Evolutionary conservation across 2,888 invertebrate genomes (phyloP).

Genomic region (Cerceris rybyensis): DNA sequence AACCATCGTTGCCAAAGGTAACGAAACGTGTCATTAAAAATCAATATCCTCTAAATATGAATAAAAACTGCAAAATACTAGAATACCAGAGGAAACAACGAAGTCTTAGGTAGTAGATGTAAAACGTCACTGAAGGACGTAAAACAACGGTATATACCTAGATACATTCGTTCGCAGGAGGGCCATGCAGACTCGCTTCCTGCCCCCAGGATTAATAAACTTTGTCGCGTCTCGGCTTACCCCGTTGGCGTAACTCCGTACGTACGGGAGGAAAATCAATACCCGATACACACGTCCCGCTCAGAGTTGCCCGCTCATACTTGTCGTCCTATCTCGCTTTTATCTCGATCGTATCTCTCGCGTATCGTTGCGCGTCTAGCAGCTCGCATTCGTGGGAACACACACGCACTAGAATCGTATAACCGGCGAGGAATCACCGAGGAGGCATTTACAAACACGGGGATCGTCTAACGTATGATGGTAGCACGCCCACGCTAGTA

Average conservation of each 20-base stretch:
- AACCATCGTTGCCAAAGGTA: neutral
- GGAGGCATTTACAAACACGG: slow-evolving; percentile 38
- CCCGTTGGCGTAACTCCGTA: slow-evolving; percentile 63
- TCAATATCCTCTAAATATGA: neutral
- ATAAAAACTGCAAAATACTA: neutral
- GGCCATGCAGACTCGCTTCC: slow-evolving; percentile 60
- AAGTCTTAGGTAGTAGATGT: neutral
- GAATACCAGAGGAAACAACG: neutral
- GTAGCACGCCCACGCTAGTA: slow-evolving; percentile 34
- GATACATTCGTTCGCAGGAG: slow-evolving; percentile 29
- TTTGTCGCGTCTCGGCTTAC: slow-evolving; percentile 68
- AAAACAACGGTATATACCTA: slow-evolving; percentile 2
- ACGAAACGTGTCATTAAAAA: neutral
- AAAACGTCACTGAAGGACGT: slow-evolving; percentile 17
- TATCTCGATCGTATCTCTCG: slow-evolving; percentile 74
- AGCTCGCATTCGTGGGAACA: slow-evolving; percentile 38
- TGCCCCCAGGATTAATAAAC: slow-evolving; percentile 70
- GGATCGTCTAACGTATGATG: slow-evolving; percentile 39
- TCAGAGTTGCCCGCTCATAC: slow-evolving; percentile 67
- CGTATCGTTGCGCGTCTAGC: slow-evolving; percentile 51
- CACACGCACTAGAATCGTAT: slow-evolving; percentile 17
- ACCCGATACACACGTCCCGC: slow-evolving; percentile 73
- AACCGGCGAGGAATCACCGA: slow-evolving; percentile 19
- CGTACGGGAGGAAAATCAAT: slow-evolving; percentile 73
- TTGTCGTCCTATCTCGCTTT: slow-evolving; percentile 74